Percentiles rank a stretch among this genome's conserved stretches.
Conservation (phyloP, 1,140 invertebrate genomes). For the Thaumetopoea pityocampa region DNA sequence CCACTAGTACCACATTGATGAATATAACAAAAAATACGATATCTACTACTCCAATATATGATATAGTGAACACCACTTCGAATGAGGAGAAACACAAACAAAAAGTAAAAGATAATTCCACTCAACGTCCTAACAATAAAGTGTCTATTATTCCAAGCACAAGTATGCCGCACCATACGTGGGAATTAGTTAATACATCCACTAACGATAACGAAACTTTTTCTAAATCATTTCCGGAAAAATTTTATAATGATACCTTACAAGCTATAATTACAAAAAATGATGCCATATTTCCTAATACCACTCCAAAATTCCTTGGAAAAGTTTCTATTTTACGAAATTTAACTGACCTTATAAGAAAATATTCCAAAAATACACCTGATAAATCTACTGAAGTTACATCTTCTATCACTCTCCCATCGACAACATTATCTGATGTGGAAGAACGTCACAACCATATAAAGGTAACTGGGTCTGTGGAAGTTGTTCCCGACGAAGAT, state of each 20-base stretch:
- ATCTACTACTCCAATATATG: slow-evolving; percentile 7
- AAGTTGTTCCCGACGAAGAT: slow-evolving; percentile 61
- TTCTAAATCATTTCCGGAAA: slow-evolving; percentile 59
- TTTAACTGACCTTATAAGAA: slow-evolving; percentile 64
- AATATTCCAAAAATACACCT: slow-evolving; percentile 46
- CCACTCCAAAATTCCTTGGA: slow-evolving; percentile 67
- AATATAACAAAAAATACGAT: neutral
- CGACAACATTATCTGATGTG: no score
- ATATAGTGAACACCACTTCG: slow-evolving; percentile 13
- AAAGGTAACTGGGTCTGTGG: slow-evolving; percentile 55
- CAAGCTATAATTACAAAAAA: slow-evolving; percentile 73
- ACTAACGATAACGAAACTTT: slow-evolving; percentile 53
- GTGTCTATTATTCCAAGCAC: slow-evolving; percentile 65
- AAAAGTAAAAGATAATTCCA: slow-evolving; percentile 53
- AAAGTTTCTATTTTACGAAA: slow-evolving; percentile 59
- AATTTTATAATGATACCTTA: slow-evolving; percentile 72
- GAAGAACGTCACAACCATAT: slow-evolving; percentile 33
- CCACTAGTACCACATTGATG: slow-evolving; percentile 7
- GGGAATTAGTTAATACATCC: slow-evolving; percentile 70
- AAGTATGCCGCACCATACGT: slow-evolving; percentile 59
- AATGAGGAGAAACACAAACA: slow-evolving; percentile 20
- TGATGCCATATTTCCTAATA: slow-evolving; percentile 60
- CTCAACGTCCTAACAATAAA: slow-evolving; percentile 65
- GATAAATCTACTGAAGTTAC: slow-evolving; percentile 20
- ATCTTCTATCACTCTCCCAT: slow-evolving; percentile 24